Percentiles rank a stretch among this genome's conserved stretches.
phyloP scores from a whole-genome alignment of 92 coral and sea anemone species.

The Actinostola sp. region DNA sequence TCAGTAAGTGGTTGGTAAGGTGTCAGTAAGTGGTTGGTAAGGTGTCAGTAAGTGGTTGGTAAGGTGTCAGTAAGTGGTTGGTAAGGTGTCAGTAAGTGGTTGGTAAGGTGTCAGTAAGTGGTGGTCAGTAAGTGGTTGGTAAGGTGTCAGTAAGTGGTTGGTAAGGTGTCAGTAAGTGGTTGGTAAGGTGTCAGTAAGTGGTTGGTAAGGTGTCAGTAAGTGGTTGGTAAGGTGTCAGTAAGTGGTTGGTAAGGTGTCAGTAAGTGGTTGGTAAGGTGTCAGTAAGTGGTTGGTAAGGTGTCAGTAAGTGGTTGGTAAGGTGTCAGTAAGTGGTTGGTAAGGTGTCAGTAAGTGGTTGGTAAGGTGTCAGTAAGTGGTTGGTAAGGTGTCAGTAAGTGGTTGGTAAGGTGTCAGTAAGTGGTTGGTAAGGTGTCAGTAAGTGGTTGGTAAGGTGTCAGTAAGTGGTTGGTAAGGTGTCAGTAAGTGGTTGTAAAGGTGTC shows the following conservation, averaged over 20 bases:
- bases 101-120: too few species aligned
- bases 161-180: constrained; percentile 7
- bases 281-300: constrained; percentile 18
- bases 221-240: not conserved
- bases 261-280: constrained; percentile 1
- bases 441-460: constrained; percentile 10
- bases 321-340: constrained; percentile 19
- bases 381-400: constrained; percentile 13
- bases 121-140: not conserved
- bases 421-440: constrained; percentile 1
- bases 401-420: constrained; percentile 8
- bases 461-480: constrained; percentile 1
- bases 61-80: not conserved
- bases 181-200: not conserved
- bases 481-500: not conserved
- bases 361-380: constrained; percentile 18
- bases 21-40: constrained; percentile 3
- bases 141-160: not conserved
- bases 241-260: not conserved
- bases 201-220: not conserved
- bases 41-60: not conserved
- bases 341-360: constrained; percentile 20
- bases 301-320: constrained; percentile 18
- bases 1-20: constrained; percentile 1
- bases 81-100: not conserved